phyloP scores from a whole-genome alignment of 30 jellyfish, hydroid and myxozoan species.

The Hydra vulgaris region DNA sequence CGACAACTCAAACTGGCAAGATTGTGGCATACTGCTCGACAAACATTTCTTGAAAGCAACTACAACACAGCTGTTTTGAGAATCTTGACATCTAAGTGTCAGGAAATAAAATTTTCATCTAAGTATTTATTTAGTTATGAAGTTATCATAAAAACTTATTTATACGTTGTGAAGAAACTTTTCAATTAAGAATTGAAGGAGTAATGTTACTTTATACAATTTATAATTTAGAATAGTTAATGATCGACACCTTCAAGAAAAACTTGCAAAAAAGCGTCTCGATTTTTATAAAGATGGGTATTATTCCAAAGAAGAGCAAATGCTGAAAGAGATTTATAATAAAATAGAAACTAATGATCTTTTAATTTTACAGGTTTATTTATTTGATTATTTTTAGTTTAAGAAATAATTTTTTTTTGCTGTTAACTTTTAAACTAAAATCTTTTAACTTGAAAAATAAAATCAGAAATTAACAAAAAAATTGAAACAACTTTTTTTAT shows the following conservation, averaged over 20 bases:
- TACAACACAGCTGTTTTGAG: conserved; percentile 75
- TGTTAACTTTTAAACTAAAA: too few relatives aligned
- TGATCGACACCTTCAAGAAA: conserved; percentile 73
- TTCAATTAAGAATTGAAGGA: too few relatives aligned
- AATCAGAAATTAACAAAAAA: too few relatives aligned
- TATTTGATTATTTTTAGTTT: too few relatives aligned
- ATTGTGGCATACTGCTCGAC: conserved; percentile 54
- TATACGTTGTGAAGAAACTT: too few relatives aligned
- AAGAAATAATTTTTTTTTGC: too few relatives aligned
- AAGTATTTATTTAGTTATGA: conserved; percentile 32
- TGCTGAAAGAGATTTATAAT: conserved; percentile 4
- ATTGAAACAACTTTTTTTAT: too few relatives aligned
- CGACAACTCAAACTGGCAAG: conserved; percentile 71
- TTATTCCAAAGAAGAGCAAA: conserved; percentile 13
- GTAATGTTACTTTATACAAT: too few relatives aligned
- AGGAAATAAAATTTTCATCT: conserved; percentile 41
- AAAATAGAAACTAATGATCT: too few relatives aligned
- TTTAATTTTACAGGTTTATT: too few relatives aligned
- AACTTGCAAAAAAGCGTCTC: conserved; percentile 66
- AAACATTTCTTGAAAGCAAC: conserved; percentile 54
- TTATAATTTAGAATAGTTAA: conserved; percentile 44
- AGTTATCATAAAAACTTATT: too few relatives aligned
- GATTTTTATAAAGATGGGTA: conserved; percentile 31
- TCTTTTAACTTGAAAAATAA: too few relatives aligned
- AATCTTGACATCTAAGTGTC: conserved; percentile 49